Evolutionary conservation across 2,113 vertebrate genomes (phyloP), one percentile per base, ranked within the genome.

Genomic region (Sander lucioperca): DNA sequence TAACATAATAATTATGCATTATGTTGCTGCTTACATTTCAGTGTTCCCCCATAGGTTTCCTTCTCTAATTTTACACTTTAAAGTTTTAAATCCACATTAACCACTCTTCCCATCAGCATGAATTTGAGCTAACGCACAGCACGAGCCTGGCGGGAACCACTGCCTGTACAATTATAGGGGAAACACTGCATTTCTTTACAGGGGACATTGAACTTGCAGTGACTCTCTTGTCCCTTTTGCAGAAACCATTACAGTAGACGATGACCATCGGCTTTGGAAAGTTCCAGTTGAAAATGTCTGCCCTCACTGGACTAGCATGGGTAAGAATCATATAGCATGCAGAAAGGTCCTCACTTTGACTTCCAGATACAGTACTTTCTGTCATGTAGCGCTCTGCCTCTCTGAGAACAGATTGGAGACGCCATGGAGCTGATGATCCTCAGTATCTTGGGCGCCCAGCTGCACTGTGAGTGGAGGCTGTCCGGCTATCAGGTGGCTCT

Each of bases 351-450:
- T 70, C 21, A 18, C 10, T 36, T 4, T 47, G 9, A 66, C 7
- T 8, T 53, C 21, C 10, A 57, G 39, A n/a, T 25, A 25, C 25
- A 25, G 25, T 33, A 18, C 36, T 36, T 5, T 77, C 1, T 70
- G 30, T 73, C 13, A 70, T 62, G 36, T 16, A 21, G 3, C 9
- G 5, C 30, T 73, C 0, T 61, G 21, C 25, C 3, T 80, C 66
- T 59, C 6, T 86, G 54, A 71, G 68, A 89, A 56, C 87, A 99
- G 98, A 95, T 99, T 94, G 98, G 95, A 13, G 98, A 99, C 27
- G 97, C 98, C 90, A 99, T 99, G 97, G 98, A 99, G 93, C 99
- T 99, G 97, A 99, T 99, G 98, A 97, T 99, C 73, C 96, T 99
- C n/a, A n/a, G 97, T 81, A 97, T 99, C 88, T 91, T 99, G 63